phyloP scores from a whole-genome alignment of 1,140 invertebrate genomes.

The Parasteatoda tepidariorum region DNA sequence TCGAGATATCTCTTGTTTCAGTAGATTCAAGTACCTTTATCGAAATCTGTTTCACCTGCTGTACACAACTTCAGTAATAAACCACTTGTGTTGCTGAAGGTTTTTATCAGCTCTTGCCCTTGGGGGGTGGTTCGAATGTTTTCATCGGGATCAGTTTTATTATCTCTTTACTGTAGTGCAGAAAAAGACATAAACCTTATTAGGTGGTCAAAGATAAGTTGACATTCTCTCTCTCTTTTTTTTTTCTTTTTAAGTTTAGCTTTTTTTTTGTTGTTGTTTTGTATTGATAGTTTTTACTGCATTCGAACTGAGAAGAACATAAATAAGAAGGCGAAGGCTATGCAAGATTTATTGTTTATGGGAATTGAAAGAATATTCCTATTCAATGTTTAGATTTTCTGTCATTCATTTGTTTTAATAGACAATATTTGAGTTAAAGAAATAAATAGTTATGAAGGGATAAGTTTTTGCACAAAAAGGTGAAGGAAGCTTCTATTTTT shows the following conservation, averaged over 20 bases:
- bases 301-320: not conserved
- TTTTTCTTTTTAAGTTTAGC: not conserved
- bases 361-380: not conserved
- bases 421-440: too few species aligned
- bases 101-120: not conserved
- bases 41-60: too few species aligned
- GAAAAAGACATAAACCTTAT: not conserved
- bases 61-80: not conserved
- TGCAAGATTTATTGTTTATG: not conserved
- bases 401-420: too few species aligned
- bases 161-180: not conserved
- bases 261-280: not conserved
- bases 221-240: not conserved
- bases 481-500: too few species aligned
- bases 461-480: too few species aligned
- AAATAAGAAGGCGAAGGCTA: not conserved
- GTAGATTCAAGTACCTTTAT: too few species aligned
- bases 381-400: too few species aligned
- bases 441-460: too few species aligned
- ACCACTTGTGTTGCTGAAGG: not conserved
- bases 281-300: not conserved
- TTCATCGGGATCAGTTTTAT: not conserved
- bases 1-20: too few species aligned
- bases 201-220: not conserved
- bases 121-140: not conserved